A percentile compares a stretch with the other conserved stretches of the same genome.
phyloP scores from a whole-genome alignment of 2,888 invertebrate genomes.

The Spialia ferax region DNA sequence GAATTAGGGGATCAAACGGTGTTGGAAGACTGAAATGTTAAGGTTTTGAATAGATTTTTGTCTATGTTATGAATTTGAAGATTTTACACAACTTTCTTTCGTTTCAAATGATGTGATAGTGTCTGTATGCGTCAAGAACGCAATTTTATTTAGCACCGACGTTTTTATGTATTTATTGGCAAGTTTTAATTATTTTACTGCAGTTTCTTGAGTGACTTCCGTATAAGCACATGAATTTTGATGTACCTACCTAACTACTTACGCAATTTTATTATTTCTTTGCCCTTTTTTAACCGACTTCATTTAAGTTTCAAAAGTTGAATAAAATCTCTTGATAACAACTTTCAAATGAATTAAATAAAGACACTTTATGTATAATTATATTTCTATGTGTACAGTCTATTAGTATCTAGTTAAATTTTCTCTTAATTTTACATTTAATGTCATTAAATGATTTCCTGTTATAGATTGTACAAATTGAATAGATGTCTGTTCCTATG shows the following conservation, averaged over 20 bases:
- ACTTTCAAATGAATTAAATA: not conserved
- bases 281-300: not conserved
- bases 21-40: conserved; percentile 54
- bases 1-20: conserved; percentile 56
- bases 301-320: not conserved
- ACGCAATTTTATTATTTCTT: not conserved
- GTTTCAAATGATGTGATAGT: not conserved
- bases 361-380: conserved; percentile 26
- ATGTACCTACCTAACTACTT: not conserved
- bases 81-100: conserved; percentile 16
- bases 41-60: conserved; percentile 45
- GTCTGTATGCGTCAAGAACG: not conserved
- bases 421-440: conserved; percentile 9
- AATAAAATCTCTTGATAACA: not conserved
- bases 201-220: not conserved
- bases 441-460: conserved; percentile 29
- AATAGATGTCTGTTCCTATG: conserved; percentile 25
- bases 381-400: conserved; percentile 20
- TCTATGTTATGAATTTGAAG: conserved; percentile 36
- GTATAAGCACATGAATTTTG: not conserved
- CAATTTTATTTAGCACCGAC: not conserved
- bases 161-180: not conserved
- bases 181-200: not conserved
- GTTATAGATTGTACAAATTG: conserved; percentile 23
- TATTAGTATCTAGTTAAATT: conserved; percentile 31